These are phyloP conservation scores for Microplitis demolitor DNA, from an alignment of 1,140 invertebrate genomes.

Conservation along the genomic window DNA sequence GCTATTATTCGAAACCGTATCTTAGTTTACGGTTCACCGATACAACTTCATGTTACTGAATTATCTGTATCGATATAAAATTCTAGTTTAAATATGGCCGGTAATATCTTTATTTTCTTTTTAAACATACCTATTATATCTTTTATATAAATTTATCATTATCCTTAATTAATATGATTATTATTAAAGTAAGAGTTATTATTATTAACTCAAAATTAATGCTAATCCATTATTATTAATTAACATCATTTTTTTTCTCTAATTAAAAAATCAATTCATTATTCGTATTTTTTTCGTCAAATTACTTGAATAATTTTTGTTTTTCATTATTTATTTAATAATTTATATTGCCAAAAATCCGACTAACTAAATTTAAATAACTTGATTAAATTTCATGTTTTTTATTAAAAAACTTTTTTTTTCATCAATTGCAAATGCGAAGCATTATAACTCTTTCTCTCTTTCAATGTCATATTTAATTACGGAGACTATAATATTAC, in stretches of 20 bases:
- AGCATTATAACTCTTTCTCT: not conserved
- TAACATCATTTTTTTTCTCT: not conserved
- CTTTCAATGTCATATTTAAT: too few relatives aligned
- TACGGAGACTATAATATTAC: too few relatives aligned
- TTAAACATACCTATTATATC: conserved; percentile 27
- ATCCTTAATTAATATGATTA: conserved; percentile 31
- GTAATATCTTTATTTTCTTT: conserved; percentile 45
- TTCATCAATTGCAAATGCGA: not conserved
- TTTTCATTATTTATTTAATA: not conserved
- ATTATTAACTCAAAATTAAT: conserved; percentile 2
- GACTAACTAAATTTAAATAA: not conserved
- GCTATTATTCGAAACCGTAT: too few relatives aligned
- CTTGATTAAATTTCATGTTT: not conserved
- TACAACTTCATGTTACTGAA: conserved; percentile 10
- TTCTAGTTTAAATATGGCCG: conserved; percentile 55
- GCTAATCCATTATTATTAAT: too few relatives aligned
- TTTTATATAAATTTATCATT: conserved; percentile 39
- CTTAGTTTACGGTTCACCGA: not conserved
- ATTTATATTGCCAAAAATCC: conserved; percentile 25
- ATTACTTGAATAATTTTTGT: not conserved
- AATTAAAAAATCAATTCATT: conserved; percentile 2
- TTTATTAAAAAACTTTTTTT: not conserved
- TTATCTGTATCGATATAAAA: conserved; percentile 51
- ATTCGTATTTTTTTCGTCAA: not conserved
- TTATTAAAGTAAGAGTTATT: not conserved